Conservation (phyloP, 2,113 vertebrate species). For the Panurus biarmicus region DNA sequence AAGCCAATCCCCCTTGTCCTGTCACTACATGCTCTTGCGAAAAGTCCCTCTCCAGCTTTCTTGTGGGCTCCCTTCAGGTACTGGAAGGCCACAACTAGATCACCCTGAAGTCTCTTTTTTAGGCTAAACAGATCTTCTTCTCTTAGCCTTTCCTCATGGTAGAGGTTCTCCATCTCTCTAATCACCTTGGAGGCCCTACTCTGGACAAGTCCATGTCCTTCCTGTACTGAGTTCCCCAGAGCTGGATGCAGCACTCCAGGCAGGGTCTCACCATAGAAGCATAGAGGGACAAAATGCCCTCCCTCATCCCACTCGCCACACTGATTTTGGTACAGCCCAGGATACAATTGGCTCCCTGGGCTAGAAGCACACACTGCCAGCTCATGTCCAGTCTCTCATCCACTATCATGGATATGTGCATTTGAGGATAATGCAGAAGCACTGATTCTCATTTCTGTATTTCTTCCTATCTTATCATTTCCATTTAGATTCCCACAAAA, state of each 20-base stretch:
- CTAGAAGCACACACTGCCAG: rapidly evolving
- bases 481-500: not conserved
- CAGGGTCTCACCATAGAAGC: not conserved
- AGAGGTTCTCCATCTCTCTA: not conserved
- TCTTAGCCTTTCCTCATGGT: not conserved
- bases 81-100: not conserved
- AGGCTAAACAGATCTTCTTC: not conserved
- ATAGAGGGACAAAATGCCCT: not conserved
- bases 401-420: not conserved
- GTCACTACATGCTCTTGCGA: not conserved
- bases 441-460: not conserved
- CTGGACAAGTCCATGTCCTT: not conserved
- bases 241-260: not conserved
- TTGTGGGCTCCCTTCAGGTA: not conserved
- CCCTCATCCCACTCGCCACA: not conserved
- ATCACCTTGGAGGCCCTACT: not conserved
- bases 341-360: not conserved
- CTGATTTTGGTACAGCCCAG: not conserved
- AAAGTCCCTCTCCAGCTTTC: not conserved
- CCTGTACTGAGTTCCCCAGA: not conserved
- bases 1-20: not conserved
- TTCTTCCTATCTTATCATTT: not conserved
- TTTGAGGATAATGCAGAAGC: not conserved
- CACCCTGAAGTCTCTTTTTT: not conserved
- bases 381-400: not conserved